These are phyloP conservation scores for Chydorus sphaericus DNA, from an alignment of 2,888 invertebrate species.

Conservation along the genomic window DNA sequence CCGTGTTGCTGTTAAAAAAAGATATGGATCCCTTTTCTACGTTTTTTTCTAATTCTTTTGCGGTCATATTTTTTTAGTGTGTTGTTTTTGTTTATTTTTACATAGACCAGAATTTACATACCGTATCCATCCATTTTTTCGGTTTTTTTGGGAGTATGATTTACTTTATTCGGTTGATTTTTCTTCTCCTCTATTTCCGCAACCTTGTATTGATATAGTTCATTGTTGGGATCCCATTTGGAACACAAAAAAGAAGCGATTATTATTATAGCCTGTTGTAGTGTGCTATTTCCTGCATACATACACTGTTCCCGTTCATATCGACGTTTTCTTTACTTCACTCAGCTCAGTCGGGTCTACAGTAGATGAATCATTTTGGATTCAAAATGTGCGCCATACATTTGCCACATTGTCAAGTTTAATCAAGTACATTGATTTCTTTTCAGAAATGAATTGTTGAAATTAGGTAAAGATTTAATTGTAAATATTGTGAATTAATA, in stretches of 20 bases:
- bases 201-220: neutral
- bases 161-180: neutral
- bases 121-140: neutral
- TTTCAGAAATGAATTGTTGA: neutral
- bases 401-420: neutral
- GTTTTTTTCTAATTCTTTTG: neutral
- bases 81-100: neutral
- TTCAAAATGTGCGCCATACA: too few species aligned
- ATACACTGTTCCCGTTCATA: slow-evolving; percentile 6
- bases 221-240: neutral
- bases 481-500: neutral
- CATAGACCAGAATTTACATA: neutral
- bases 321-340: too few species aligned
- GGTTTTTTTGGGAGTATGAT: neutral
- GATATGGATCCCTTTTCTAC: neutral
- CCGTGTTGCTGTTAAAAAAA: neutral
- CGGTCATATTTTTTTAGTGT: neutral
- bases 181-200: neutral
- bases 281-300: slow-evolving; percentile 4
- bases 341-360: too few species aligned
- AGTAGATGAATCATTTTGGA: too few species aligned
- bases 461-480: neutral
- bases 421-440: too few species aligned
- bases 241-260: too few species aligned
- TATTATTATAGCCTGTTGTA: slow-evolving; percentile 6